Conservation (phyloP, 1,140 invertebrate species). For the Bombus picipes region DNA sequence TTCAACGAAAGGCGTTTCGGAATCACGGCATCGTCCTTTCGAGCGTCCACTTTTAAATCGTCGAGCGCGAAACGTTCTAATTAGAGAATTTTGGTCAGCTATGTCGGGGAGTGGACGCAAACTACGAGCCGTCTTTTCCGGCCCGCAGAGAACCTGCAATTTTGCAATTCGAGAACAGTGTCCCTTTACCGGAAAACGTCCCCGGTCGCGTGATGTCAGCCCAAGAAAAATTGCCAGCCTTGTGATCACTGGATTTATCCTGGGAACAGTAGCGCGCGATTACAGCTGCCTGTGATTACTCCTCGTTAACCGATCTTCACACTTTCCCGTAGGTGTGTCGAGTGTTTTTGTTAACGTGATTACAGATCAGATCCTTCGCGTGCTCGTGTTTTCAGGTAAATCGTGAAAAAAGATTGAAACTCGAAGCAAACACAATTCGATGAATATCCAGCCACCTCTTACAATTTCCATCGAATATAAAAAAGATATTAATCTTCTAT, state of each 20-base stretch:
- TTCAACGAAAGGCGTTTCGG: conserved; percentile 25
- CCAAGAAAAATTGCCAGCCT: conserved; percentile 27
- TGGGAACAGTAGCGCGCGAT: background rate
- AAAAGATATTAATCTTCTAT: too few relatives aligned
- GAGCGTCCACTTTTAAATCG: conserved; percentile 53
- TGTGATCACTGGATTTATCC: conserved; percentile 4
- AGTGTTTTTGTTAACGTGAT: background rate
- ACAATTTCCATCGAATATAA: too few relatives aligned
- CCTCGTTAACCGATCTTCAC: background rate
- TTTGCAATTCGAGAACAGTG: conserved; percentile 24
- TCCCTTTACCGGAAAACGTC: background rate
- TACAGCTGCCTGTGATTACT: background rate
- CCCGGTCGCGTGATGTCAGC: too few relatives aligned
- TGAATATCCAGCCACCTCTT: too few relatives aligned
- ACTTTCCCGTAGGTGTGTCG: background rate
- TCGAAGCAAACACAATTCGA: too few relatives aligned
- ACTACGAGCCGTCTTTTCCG: conserved; percentile 20
- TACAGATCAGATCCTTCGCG: background rate
- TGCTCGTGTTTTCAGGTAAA: too few relatives aligned
- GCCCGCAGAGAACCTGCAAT: conserved; percentile 8
- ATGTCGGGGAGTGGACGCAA: conserved; percentile 43
- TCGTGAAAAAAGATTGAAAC: too few relatives aligned
- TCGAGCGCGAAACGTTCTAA: conserved; percentile 56
- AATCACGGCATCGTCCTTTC: conserved; percentile 51
- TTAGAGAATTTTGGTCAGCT: conserved; percentile 44